A percentile compares a stretch with the other conserved stretches of the same genome.
Evolutionary conservation across 2,888 invertebrate species (phyloP).

Genomic region (Belgica antarctica): DNA sequence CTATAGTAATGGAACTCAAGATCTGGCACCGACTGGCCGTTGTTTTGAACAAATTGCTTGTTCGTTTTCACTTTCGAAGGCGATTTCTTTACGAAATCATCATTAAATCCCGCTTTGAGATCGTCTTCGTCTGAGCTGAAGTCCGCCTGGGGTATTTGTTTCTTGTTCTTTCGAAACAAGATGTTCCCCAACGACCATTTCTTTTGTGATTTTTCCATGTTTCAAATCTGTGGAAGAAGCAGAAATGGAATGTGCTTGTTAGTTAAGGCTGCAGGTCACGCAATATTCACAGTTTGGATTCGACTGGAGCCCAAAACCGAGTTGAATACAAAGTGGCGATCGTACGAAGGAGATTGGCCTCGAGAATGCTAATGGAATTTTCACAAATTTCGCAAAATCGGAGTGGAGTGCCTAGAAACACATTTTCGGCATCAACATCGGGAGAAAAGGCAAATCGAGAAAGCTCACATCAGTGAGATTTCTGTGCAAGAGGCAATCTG

Average conservation of each 20-base stretch:
- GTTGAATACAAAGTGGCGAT: too few relatives aligned
- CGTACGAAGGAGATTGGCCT: too few relatives aligned
- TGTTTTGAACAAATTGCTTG: slow-evolving; percentile 53
- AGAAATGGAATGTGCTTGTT: slow-evolving; percentile 27
- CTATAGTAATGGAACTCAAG: slow-evolving; percentile 45
- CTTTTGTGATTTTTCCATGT: slow-evolving; percentile 49
- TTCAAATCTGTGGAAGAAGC: slow-evolving; percentile 32
- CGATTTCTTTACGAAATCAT: slow-evolving; percentile 31
- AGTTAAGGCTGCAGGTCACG: too few relatives aligned
- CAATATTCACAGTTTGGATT: too few relatives aligned
- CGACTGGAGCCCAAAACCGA: too few relatives aligned
- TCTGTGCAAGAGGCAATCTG: too few relatives aligned
- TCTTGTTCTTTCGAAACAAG: slow-evolving; percentile 73
- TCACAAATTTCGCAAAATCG: too few relatives aligned
- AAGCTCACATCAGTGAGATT: too few relatives aligned
- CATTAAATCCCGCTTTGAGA: slow-evolving; percentile 53
- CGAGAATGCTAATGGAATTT: too few relatives aligned
- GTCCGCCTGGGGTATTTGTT: slow-evolving; percentile 56
- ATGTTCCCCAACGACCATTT: slow-evolving; percentile 77
- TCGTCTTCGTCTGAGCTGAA: slow-evolving; percentile 55
- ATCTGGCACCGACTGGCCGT: slow-evolving; percentile 46
- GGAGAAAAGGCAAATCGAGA: too few relatives aligned
- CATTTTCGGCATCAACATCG: too few relatives aligned
- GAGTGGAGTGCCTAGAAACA: too few relatives aligned
- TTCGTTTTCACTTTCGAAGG: slow-evolving; percentile 55